A percentile compares a stretch with the other conserved stretches of the same genome.
Conservation (phyloP, 92 coral and sea anemone genomes). For the Diadumene lineata region DNA sequence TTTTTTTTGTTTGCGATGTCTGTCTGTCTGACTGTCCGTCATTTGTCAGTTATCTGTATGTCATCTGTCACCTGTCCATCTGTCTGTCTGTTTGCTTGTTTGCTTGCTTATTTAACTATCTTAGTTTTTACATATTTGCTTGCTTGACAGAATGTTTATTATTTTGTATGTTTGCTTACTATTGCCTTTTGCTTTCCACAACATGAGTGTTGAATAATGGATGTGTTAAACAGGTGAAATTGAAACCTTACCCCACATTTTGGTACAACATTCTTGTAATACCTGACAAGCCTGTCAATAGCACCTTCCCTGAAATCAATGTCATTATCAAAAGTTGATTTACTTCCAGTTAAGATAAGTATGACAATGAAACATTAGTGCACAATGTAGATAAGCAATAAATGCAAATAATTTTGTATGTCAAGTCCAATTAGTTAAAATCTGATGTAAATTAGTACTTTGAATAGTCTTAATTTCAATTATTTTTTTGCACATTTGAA, state of each 20-base stretch:
- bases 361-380: background rate
- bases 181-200: background rate
- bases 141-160: background rate
- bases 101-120: background rate
- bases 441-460: too few relatives aligned
- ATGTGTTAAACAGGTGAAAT: background rate
- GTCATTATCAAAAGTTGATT: background rate
- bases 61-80: too few relatives aligned
- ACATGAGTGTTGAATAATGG: background rate
- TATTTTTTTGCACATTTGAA: too few relatives aligned
- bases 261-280: constrained; percentile 92
- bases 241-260: constrained; percentile 90
- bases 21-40: too few relatives aligned
- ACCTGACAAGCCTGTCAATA: constrained; percentile 88
- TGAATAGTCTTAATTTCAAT: too few relatives aligned
- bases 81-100: too few relatives aligned
- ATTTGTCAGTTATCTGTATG: too few relatives aligned
- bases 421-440: too few relatives aligned
- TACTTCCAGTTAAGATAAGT: background rate
- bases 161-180: too few relatives aligned
- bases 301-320: constrained; percentile 84
- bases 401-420: too few relatives aligned
- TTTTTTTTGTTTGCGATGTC: too few relatives aligned
- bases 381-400: too few relatives aligned
- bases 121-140: background rate